A percentile compares a stretch with the other conserved stretches of the same genome.
Evolutionary conservation across 2,113 vertebrate genomes (phyloP).

Genomic region (Motacilla tschutschensis): DNA sequence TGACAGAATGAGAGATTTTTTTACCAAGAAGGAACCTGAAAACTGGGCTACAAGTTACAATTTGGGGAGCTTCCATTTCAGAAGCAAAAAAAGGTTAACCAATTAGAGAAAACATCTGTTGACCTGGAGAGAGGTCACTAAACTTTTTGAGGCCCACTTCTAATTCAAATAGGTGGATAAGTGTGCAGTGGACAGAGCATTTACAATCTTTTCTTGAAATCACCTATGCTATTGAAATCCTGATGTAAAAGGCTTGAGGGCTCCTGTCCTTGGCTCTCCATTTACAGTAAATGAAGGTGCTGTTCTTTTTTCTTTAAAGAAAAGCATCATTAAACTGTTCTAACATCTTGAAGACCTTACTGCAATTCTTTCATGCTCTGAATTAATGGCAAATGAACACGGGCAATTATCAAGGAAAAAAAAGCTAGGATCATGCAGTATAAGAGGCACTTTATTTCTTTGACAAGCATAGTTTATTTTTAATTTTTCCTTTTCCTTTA

Average conservation of each 20-base stretch:
- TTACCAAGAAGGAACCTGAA: background rate
- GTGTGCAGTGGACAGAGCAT: background rate
- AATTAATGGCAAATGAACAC: constrained; percentile 23
- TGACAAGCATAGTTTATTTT: constrained; percentile 63
- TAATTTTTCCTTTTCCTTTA: constrained; percentile 66
- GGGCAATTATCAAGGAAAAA: background rate
- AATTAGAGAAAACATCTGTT: background rate
- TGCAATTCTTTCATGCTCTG: background rate
- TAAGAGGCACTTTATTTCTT: constrained; percentile 52
- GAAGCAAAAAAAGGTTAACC: background rate
- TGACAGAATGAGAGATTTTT: background rate
- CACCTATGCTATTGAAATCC: background rate
- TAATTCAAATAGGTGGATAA: background rate
- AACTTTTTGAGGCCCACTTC: background rate
- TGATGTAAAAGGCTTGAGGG: background rate
- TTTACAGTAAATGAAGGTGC: background rate
- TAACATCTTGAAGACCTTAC: background rate
- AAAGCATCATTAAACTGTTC: constrained; percentile 28
- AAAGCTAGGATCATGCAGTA: background rate
- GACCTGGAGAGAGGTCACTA: background rate
- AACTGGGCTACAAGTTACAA: background rate
- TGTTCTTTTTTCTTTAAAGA: constrained; percentile 12
- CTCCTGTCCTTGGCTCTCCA: background rate
- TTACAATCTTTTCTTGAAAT: background rate
- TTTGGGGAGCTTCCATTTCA: background rate